Conservation (phyloP, 2,797 vertebrate genomes). For the Selene dorsalis region DNA sequence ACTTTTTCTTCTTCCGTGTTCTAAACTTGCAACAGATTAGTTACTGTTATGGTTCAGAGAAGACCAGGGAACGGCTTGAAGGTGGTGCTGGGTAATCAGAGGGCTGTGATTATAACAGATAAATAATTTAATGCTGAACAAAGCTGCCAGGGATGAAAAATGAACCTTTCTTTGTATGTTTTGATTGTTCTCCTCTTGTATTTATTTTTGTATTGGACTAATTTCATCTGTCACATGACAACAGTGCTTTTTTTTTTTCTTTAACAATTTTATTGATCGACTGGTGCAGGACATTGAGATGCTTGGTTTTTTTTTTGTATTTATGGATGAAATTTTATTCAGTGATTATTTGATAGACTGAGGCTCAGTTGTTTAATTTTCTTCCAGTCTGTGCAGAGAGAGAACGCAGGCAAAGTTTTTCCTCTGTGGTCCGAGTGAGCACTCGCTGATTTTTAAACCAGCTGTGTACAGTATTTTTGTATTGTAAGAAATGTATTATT, state of each 20-base stretch:
- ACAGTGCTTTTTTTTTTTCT: background rate
- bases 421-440: conserved; percentile 36
- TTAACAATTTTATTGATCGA: conserved; percentile 15
- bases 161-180: conserved; percentile 57
- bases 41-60: background rate
- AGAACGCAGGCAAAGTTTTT: background rate
- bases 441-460: conserved; percentile 68
- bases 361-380: background rate
- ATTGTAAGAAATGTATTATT: conserved; percentile 79
- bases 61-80: background rate
- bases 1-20: background rate
- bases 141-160: conserved; percentile 44
- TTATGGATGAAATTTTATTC: conserved; percentile 49
- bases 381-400: background rate
- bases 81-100: conserved; percentile 37
- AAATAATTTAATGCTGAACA: conserved; percentile 22
- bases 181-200: conserved; percentile 52
- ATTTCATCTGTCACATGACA: conserved; percentile 17
- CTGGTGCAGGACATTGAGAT: conserved; percentile 48
- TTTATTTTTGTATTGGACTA: conserved; percentile 65
- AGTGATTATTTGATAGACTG: background rate
- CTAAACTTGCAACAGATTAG: background rate
- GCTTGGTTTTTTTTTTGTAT: conserved; percentile 70
- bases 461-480: conserved; percentile 88
- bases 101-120: background rate